A percentile compares a stretch with the other conserved stretches of the same genome.
Conservation (phyloP, 2,888 invertebrate species). For the Andrena praecox region DNA sequence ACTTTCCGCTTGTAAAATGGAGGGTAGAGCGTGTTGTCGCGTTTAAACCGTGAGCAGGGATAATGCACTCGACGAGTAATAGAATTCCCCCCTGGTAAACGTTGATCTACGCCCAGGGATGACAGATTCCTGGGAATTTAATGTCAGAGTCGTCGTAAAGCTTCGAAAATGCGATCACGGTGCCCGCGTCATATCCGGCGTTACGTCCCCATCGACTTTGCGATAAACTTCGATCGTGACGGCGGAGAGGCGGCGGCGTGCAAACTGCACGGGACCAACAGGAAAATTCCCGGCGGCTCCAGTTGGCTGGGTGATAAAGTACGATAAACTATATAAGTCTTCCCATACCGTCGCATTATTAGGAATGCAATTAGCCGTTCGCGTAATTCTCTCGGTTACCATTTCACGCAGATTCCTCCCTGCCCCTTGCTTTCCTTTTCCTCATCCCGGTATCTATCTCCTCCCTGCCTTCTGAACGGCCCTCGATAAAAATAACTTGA, state of each 20-base stretch:
- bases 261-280: slow-evolving; percentile 15
- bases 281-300: slow-evolving; percentile 44
- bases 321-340: slow-evolving; percentile 56
- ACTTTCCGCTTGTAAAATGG: background rate
- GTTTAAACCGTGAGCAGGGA: background rate
- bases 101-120: background rate
- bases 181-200: slow-evolving; percentile 35
- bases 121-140: slow-evolving; percentile 3
- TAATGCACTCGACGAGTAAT: background rate
- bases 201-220: slow-evolving; percentile 43
- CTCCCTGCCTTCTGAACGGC: background rate
- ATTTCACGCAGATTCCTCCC: slow-evolving; percentile 17
- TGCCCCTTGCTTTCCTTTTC: background rate
- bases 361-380: slow-evolving; percentile 64
- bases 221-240: slow-evolving; percentile 42
- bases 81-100: background rate
- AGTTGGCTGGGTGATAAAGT: slow-evolving; percentile 45
- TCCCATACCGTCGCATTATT: slow-evolving; percentile 51
- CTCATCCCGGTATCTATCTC: background rate
- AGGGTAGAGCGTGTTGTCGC: background rate
- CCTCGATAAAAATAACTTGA: slow-evolving; percentile 3
- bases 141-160: slow-evolving; percentile 17
- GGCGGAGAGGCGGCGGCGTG: slow-evolving; percentile 11
- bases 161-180: slow-evolving; percentile 9
- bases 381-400: slow-evolving; percentile 15